Evolutionary conservation across 2,797 vertebrate genomes (phyloP), one percentile per base, ranked within the genome.

Genomic region (Xiphophorus birchmanni): DNA sequence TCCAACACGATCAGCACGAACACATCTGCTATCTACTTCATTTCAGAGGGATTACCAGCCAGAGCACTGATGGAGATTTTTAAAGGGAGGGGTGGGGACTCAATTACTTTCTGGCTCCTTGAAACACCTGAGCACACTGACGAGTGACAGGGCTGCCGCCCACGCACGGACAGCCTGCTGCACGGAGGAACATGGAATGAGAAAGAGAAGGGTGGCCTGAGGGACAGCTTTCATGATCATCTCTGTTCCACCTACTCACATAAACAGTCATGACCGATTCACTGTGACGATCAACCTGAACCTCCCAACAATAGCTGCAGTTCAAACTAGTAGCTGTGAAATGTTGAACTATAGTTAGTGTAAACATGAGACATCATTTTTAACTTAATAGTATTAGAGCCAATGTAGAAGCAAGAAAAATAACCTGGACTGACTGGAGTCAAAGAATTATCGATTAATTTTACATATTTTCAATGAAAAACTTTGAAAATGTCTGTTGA

Each of bases 111-210:
- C 82, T 81, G 87, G 78, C 90, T 92, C 82, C 89, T 84, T 85
- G 85, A 92, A 92, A 90, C 95, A 95, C 93, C 94, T 94, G 92
- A 94, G 93, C 89, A 89, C 91, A 85, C 78, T 87, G 79, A 80
- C 85, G 90, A 90, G 83, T 85, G 80, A 86, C 83, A 80, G 75
- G 83, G n/a, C 85, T 65, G 26, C 88, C 88, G 81, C 90, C 91
- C 90, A 91, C 44, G 15, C 69, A 73, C 3, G 4, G 44, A 73
- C 69, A 73, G 42, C 73, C 72, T 75, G 48, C 15, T 84, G 80
- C 77, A 79, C 77, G 86, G 73, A 80, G 79, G 37, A 74, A 74
- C 60, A 74, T 71, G 60, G 75, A 84, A 77, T 32, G 63, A 83
- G 58, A 75, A 17, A 73, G 48, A 73, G 63, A 23, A 84, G 80